These are phyloP conservation scores for Prunella fulvescens DNA, from an alignment of 2,113 vertebrate genomes.

Conservation along the genomic window DNA sequence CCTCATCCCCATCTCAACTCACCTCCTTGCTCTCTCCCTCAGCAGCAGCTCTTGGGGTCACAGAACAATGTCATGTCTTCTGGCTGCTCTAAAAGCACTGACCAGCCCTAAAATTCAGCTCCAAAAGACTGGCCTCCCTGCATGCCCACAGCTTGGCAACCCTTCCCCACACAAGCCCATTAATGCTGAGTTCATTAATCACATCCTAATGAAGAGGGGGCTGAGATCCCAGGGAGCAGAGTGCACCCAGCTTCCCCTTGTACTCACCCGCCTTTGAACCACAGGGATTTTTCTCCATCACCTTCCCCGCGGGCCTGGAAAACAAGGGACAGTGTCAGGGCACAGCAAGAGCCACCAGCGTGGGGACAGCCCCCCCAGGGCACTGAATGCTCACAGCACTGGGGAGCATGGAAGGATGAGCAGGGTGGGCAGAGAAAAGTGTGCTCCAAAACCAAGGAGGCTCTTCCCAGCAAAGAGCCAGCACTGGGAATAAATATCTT, in stretches of 20 bases:
- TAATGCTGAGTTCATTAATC: not conserved
- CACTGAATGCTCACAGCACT: not conserved
- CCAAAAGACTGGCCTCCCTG: not conserved
- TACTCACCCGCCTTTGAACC: conserved; percentile 98
- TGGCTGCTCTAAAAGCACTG: not conserved
- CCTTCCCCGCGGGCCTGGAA: conserved; percentile 90
- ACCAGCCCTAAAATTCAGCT: not conserved
- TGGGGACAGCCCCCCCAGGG: not conserved
- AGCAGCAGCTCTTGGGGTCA: not conserved
- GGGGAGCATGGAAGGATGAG: not conserved
- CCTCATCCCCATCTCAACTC: not conserved
- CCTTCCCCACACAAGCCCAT: not conserved
- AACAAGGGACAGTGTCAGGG: not conserved
- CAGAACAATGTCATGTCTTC: not conserved
- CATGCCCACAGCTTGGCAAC: not conserved
- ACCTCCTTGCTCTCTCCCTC: not conserved
- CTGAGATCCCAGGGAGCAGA: not conserved
- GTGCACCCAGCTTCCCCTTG: not conserved
- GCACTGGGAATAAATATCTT: not conserved
- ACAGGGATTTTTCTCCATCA: conserved; percentile 83
- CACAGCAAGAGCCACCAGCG: not conserved
- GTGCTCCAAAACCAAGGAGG: not conserved
- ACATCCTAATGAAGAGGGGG: not conserved
- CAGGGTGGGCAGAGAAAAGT: not conserved
- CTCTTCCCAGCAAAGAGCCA: not conserved